Evolutionary conservation across 2,888 invertebrate genomes (phyloP), one percentile per base, ranked within the genome.

Genomic region (Nephrocerus scutellatus): DNA sequence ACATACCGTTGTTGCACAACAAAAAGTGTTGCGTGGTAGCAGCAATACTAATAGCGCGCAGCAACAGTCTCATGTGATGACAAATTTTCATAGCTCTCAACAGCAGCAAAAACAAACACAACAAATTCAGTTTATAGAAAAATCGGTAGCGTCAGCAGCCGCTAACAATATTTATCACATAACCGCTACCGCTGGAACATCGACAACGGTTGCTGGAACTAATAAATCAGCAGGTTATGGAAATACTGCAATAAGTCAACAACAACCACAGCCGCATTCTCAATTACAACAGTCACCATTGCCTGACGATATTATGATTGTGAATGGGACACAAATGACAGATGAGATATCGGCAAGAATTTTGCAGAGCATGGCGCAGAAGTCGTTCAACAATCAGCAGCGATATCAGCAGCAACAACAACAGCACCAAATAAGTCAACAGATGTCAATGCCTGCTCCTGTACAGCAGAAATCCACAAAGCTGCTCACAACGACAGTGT

Each of bases 281-380:
- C 49, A 37, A 13, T 50, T 38, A 30, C 7, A 39, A 21, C 12
- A 36, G 14, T 30, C 43, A 4, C 49, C 57, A 4, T 54, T 59
- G n/a, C 35, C 58, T 13, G 68, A 68, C 32, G 68, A 68, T 42
- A 63, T 68, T 13, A 62, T 66, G 59, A 63, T 68, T 47, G 68
- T 67, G 7, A 68, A 68, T 51, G 68, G 68, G 20, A 67, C 66
- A 2, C 65, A 66, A 43, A 68, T 68, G 68, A 68, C 67, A 3
- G 68, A 68, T 36, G 68, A 67, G 47, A 24, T 66, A 3, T 67
- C 68, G 21, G 68, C 68, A 4, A 57, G 68, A 25, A 68, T 68
- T 28, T 44, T 68, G 16, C 68, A 68, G 41, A 68, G 68, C 44
- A 66, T 68, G 60, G 67, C 68, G 0, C 66, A 68, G 39, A 68